These are phyloP conservation scores for Strigamia maritima DNA, from an alignment of 2,888 invertebrate genomes.

Conservation along the genomic window DNA sequence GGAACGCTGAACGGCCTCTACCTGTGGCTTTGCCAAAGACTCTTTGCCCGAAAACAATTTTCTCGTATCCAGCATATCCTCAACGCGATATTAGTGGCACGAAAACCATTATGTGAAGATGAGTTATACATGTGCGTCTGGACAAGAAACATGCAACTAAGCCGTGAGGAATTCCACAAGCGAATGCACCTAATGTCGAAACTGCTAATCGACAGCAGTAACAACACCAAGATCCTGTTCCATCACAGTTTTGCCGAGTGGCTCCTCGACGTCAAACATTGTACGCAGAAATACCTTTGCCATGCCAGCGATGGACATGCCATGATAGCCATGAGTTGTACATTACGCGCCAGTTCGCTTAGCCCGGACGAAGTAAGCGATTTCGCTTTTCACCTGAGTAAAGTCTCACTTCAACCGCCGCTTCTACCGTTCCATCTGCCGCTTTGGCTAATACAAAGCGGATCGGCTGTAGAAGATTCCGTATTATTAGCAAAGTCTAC, in stretches of 20 bases:
- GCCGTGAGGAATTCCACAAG: conserved; percentile 74
- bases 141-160: conserved; percentile 73
- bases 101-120: conserved; percentile 76
- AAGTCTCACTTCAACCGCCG: conserved; percentile 49
- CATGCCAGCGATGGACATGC: conserved; percentile 82
- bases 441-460: conserved; percentile 72
- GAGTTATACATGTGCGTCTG: conserved; percentile 77
- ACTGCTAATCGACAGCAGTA: conserved; percentile 56
- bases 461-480: conserved; percentile 54
- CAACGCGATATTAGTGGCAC: conserved; percentile 81
- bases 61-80: conserved; percentile 61
- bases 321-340: conserved; percentile 71
- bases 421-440: conserved; percentile 61
- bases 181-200: conserved; percentile 70
- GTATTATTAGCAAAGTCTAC: conserved; percentile 41
- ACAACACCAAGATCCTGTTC: conserved; percentile 62
- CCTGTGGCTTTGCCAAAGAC: conserved; percentile 87
- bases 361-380: conserved; percentile 54
- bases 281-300: conserved; percentile 90
- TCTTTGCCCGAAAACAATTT: conserved; percentile 85
- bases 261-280: conserved; percentile 95
- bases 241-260: conserved; percentile 94
- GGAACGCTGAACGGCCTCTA: conserved; percentile 93
- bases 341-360: conserved; percentile 59
- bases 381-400: conserved; percentile 56